phyloP scores from a whole-genome alignment of 2,797 vertebrate genomes.

The Gadopsis bispinosus region DNA sequence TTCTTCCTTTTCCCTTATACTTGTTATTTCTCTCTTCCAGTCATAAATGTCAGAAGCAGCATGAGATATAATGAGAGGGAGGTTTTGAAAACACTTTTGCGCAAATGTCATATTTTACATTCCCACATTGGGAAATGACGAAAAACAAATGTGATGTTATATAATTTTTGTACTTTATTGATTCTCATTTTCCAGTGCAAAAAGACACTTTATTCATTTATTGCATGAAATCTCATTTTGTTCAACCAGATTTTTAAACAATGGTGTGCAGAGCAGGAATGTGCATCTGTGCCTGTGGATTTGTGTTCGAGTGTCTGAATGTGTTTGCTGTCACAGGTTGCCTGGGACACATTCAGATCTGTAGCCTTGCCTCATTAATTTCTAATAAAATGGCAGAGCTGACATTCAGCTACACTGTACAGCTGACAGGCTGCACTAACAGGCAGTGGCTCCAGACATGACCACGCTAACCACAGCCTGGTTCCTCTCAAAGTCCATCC shows the following conservation, averaged over 20 bases:
- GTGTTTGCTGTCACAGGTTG: conserved; percentile 68
- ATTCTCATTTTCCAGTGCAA: conserved; percentile 21
- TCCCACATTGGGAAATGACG: conserved; percentile 1
- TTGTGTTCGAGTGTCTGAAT: conserved; percentile 22
- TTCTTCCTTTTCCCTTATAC: background rate
- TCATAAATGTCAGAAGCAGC: conserved; percentile 34
- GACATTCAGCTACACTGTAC: conserved; percentile 68
- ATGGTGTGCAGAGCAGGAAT: conserved; percentile 26
- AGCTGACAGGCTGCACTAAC: conserved; percentile 80
- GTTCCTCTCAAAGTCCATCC: conserved; percentile 72
- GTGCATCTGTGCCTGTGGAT: conserved; percentile 37
- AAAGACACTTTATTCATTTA: conserved; percentile 15
- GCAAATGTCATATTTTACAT: conserved; percentile 24
- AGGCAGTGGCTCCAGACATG: conserved; percentile 80
- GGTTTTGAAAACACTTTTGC: conserved; percentile 6
- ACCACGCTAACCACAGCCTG: conserved; percentile 76
- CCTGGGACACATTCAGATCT: conserved; percentile 54
- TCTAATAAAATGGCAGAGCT: conserved; percentile 76
- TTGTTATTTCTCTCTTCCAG: conserved; percentile 24
- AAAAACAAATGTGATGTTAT: conserved; percentile 35
- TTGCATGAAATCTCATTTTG: background rate
- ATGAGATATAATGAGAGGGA: conserved; percentile 29
- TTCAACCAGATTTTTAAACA: conserved; percentile 2
- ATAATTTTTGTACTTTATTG: conserved; percentile 8
- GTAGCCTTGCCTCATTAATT: conserved; percentile 77